Percentiles rank a stretch among this genome's conserved stretches.
phyloP scores from a whole-genome alignment of 2,888 invertebrate species.

The Tetramorium bicarinatum region DNA sequence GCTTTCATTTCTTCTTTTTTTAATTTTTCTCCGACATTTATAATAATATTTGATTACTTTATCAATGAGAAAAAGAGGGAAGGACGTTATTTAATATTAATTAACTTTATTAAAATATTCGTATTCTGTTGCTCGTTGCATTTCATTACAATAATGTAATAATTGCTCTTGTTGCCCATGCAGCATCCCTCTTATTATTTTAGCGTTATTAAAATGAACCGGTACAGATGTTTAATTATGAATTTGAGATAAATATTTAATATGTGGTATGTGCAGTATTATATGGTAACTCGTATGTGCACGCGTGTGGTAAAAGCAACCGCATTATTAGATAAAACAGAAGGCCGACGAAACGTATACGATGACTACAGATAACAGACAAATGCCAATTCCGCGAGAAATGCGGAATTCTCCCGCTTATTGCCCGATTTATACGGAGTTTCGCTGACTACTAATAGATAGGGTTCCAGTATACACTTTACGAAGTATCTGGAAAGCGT shows the following conservation, averaged over 20 bases:
- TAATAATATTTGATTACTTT: slow-evolving; percentile 16
- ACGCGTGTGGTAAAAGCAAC: neutral
- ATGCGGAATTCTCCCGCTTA: slow-evolving; percentile 13
- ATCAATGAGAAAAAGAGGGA: neutral
- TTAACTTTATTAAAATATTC: slow-evolving; percentile 29
- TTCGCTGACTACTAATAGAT: slow-evolving; percentile 45
- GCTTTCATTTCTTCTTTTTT: neutral
- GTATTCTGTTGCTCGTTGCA: slow-evolving; percentile 13
- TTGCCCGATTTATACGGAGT: slow-evolving; percentile 31
- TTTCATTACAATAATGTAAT: slow-evolving; percentile 32
- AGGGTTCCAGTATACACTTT: slow-evolving; percentile 10
- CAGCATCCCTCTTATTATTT: slow-evolving; percentile 36
- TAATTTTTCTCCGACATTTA: neutral
- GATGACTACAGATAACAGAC: slow-evolving; percentile 24
- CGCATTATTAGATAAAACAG: slow-evolving; percentile 27
- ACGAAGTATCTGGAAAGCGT: slow-evolving; percentile 68
- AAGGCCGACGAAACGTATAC: slow-evolving; percentile 8
- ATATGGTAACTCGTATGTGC: neutral
- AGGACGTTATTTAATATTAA: slow-evolving; percentile 23
- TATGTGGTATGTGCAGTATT: neutral
- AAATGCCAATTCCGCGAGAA: slow-evolving; percentile 16
- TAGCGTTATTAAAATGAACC: slow-evolving; percentile 31
- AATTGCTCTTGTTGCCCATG: slow-evolving; percentile 17
- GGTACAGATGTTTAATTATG: slow-evolving; percentile 32
- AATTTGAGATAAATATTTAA: slow-evolving; percentile 21